phyloP scores from a whole-genome alignment of 1,140 invertebrate species.

The Diuraphis noxia region DNA sequence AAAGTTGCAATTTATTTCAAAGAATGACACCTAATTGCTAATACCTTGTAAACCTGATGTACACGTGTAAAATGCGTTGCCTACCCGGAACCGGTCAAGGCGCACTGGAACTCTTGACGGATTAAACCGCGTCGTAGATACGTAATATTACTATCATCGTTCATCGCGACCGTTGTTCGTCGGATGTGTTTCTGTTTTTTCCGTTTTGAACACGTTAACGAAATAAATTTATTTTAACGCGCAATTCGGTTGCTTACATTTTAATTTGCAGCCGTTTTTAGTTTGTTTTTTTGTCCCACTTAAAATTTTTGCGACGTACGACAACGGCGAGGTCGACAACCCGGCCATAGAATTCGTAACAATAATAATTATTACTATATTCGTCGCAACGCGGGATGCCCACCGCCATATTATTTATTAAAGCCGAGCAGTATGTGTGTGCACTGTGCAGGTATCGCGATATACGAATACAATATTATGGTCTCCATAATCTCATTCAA shows the following conservation, averaged over 20 bases:
- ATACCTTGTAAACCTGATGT: no score
- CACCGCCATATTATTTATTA: neutral
- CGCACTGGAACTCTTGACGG: neutral
- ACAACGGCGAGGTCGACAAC: constrained; percentile 10
- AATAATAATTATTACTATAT: neutral
- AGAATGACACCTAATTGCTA: neutral
- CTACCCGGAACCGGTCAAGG: neutral
- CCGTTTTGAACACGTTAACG: neutral
- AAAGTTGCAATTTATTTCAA: no score
- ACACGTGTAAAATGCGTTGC: neutral
- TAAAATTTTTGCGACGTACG: neutral
- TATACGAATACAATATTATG: neutral
- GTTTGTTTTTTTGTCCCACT: neutral
- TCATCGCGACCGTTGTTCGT: neutral
- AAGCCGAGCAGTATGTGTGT: neutral
- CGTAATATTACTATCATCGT: no score
- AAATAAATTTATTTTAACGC: neutral
- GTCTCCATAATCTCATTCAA: neutral
- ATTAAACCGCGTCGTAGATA: neutral
- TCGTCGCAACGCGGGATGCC: neutral
- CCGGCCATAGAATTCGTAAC: constrained; percentile 10
- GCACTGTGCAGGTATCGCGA: neutral
- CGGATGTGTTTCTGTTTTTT: neutral
- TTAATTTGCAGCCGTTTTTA: neutral
- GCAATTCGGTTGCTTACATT: neutral